Evolutionary conservation across 2,888 invertebrate species (phyloP), one percentile per base, ranked within the genome.

Genomic region (Cephus pygmeus): DNA sequence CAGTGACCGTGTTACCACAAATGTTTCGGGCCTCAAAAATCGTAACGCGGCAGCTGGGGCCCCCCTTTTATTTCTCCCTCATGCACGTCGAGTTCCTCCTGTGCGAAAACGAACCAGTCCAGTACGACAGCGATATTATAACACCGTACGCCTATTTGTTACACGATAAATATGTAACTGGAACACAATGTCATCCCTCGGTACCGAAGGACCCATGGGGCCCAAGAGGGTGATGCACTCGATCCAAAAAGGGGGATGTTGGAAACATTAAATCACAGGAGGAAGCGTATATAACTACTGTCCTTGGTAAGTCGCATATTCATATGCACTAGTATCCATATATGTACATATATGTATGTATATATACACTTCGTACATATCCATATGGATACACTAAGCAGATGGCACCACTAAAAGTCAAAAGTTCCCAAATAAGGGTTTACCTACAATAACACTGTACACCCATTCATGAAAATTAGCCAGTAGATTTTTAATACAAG

Each of bases 151-250:
- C 89, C 89, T 89, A 88, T 90, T 90, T 90, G 89, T 89, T 89
- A 88, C 87, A 84, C 89, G 90, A 91, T 90, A 91, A 90, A 91
- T 90, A 90, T 90, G 89, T 90, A 90, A 90, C 89, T 89, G 89
- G 87, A 89, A 88, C 87, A 90, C 89, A 90, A 89, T 89, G 87
- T 83, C 80, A 80, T 79, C 83, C 82, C 83, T 80, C 76, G 40
- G 68, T 79, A 71, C 79, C 75, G 75, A 31, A 75, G 74, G 79
- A 80, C 69, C 83, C 79, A 80, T 73, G 31, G 68, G 73, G 68
- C 76, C 73, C 34, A 34, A 56, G 80, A 79, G 81, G 79, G 79
- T 81, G 80, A 77, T 80, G 80, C 76, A 77, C 82, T 76, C 79
- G 74, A 73, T 68, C 77, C 81, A 77, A 84, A 80, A 77, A 81